Evolutionary conservation across 1,140 invertebrate species (phyloP).

Genomic region (Scaptomyza graminum): DNA sequence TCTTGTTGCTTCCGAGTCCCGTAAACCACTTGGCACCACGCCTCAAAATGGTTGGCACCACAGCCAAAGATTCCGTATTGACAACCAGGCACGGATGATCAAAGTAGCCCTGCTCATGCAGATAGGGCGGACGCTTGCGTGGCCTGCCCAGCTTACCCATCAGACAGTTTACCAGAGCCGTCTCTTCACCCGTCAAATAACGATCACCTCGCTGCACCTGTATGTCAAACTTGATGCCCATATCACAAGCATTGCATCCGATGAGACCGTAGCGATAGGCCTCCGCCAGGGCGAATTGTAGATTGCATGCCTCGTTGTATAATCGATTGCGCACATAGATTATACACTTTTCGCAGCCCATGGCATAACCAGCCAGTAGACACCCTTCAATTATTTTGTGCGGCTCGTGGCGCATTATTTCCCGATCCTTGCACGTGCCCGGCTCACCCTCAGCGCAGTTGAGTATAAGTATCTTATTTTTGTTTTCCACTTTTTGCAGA

Average conservation of each 20-base stretch:
- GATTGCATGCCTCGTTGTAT: conserved; percentile 99
- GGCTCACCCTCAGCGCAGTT: conserved; percentile 99
- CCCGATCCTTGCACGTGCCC: conserved; percentile 99
- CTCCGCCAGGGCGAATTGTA: conserved; percentile 98
- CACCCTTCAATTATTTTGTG: conserved; percentile 99
- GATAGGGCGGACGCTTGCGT: conserved; percentile 98
- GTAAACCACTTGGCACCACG: conserved; percentile 98
- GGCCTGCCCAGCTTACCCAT: conserved; percentile 99
- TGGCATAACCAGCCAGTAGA: conserved; percentile 95
- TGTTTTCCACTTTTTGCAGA: conserved; percentile 93
- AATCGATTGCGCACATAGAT: conserved; percentile 99
- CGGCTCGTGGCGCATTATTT: conserved; percentile 99
- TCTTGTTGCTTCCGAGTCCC: conserved; percentile 95
- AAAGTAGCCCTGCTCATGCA: conserved; percentile 98
- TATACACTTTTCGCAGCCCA: conserved; percentile 98
- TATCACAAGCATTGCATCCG: conserved; percentile 97
- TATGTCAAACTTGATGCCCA: conserved; percentile 98
- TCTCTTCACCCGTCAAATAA: conserved; percentile 99
- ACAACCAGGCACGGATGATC: conserved; percentile 98
- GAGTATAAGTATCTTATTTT: conserved; percentile 98
- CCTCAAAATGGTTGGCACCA: conserved; percentile 97
- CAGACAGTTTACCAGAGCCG: conserved; percentile 98
- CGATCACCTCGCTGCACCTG: conserved; percentile 97
- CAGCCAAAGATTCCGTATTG: conserved; percentile 99
- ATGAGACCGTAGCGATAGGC: conserved; percentile 97